Percentiles rank a stretch among this genome's conserved stretches.
Evolutionary conservation across 2,113 vertebrate species (phyloP).

Genomic region (Carollia perspicillata): DNA sequence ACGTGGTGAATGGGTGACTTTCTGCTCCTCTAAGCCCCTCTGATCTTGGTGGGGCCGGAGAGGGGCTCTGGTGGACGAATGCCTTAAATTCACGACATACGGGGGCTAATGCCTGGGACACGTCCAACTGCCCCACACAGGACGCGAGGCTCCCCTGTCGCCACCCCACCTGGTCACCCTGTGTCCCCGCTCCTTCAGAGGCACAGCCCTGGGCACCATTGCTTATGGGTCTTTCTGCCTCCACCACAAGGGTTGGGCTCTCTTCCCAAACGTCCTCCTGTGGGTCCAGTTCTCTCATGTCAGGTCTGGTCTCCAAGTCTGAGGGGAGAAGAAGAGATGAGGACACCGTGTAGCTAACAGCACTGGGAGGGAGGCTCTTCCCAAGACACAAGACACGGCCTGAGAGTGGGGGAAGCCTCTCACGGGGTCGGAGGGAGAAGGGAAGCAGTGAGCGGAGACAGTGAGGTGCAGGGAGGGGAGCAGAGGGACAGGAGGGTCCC

Average conservation of each 20-base stretch:
- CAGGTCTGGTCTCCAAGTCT: slow-evolving; percentile 23
- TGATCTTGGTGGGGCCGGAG: rapidly evolving
- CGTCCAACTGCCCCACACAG: rapidly evolving
- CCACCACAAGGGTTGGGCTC: not conserved
- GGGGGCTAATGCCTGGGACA: rapidly evolving
- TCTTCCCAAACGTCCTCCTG: not conserved
- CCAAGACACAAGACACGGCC: not conserved
- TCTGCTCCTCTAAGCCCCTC: not conserved
- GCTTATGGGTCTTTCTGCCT: not conserved
- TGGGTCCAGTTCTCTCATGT: not conserved
- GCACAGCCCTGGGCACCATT: not conserved
- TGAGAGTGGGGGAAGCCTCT: not conserved
- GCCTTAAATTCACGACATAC: not conserved
- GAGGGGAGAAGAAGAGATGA: not conserved
- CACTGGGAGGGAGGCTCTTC: not conserved
- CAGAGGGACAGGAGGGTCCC: not conserved
- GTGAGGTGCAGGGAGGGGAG: not conserved
- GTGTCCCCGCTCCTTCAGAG: not conserved
- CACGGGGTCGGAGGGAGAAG: not conserved
- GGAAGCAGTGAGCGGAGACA: too few relatives aligned
- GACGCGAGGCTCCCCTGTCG: rapidly evolving
- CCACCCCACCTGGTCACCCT: not conserved
- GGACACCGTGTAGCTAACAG: not conserved
- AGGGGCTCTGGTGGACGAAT: rapidly evolving
- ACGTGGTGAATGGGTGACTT: rapidly evolving